phyloP scores from a whole-genome alignment of 2,888 invertebrate genomes.

The Rugalucina vietnamica region DNA sequence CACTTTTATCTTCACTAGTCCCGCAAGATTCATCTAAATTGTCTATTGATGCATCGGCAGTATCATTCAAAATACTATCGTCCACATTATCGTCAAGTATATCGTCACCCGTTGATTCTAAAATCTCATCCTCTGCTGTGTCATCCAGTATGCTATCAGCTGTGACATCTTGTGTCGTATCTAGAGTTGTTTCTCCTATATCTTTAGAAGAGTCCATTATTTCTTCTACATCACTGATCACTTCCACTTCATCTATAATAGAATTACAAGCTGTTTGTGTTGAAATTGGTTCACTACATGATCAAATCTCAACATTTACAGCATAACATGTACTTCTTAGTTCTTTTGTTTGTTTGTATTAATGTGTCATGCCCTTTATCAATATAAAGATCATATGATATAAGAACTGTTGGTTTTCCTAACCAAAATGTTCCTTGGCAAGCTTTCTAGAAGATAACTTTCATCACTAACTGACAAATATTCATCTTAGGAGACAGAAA shows the following conservation, averaged over 20 bases:
- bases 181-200: neutral
- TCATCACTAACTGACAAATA: too few species aligned
- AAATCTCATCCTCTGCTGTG: neutral
- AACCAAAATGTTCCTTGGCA: too few species aligned
- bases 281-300: too few species aligned
- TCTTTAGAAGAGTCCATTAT: slow-evolving; percentile 17
- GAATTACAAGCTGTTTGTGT: too few species aligned
- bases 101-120: neutral
- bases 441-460: too few species aligned
- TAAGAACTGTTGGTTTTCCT: too few species aligned
- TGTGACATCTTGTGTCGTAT: slow-evolving; percentile 13
- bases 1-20: neutral
- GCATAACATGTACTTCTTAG: too few species aligned
- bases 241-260: slow-evolving; percentile 10
- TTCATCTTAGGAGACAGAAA: too few species aligned
- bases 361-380: too few species aligned
- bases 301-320: too few species aligned
- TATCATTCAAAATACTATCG: neutral
- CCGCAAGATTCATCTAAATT: neutral
- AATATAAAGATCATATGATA: too few species aligned
- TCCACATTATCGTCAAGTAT: neutral
- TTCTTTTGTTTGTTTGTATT: too few species aligned
- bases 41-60: neutral
- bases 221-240: slow-evolving; percentile 6
- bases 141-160: neutral